These are phyloP conservation scores for Lepus timidus DNA, from an alignment of 2,113 vertebrate species.

Conservation along the genomic window DNA sequence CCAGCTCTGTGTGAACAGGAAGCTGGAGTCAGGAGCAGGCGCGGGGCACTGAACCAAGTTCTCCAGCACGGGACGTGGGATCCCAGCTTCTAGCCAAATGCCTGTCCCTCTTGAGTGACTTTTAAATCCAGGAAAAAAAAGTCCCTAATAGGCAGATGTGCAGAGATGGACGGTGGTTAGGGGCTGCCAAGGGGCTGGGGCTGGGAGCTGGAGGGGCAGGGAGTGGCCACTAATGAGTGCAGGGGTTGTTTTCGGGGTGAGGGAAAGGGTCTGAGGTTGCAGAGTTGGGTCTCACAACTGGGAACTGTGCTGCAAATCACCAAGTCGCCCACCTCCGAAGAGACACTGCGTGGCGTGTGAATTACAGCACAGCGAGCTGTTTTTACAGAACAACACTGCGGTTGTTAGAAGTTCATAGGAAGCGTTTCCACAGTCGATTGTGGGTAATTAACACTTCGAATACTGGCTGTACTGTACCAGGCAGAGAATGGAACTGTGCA, in stretches of 20 bases:
- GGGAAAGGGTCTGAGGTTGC: neutral
- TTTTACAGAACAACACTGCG: neutral
- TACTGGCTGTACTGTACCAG: neutral
- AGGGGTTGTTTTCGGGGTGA: neutral
- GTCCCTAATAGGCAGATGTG: neutral
- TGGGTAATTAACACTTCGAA: neutral
- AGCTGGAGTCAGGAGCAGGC: no score
- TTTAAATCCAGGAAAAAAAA: no score
- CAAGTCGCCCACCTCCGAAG: neutral
- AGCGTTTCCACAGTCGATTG: neutral
- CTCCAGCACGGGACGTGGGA: no score
- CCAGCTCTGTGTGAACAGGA: no score
- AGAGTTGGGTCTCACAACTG: neutral
- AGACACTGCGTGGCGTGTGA: neutral
- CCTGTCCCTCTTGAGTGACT: neutral
- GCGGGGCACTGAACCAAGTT: no score
- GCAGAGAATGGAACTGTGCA: neutral
- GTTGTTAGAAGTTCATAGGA: conserved; percentile 44
- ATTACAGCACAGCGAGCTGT: neutral
- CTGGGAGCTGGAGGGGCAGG: neutral
- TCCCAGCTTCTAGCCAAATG: no score
- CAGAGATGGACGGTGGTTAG: neutral
- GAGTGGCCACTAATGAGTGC: neutral
- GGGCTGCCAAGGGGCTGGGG: neutral
- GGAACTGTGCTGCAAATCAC: neutral